Base-by-base conservation (phyloP, 1,140 invertebrate species). In the Limonius californicus region DNA sequence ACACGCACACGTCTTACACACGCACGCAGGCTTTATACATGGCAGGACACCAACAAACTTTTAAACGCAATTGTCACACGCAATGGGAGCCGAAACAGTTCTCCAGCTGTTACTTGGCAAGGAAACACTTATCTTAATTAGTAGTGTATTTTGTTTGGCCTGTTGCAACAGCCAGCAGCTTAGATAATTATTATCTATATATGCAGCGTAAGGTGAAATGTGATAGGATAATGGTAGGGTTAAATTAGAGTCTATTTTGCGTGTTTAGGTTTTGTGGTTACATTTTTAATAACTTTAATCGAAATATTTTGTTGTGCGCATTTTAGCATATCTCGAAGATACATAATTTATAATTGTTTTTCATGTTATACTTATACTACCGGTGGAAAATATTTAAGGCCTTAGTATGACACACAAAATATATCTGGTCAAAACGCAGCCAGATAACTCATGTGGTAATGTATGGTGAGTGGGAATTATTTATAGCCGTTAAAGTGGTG, bases 401-500 rank as follows among this genome's bases (percentile, higher is more conserved):
- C n/a, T n/a, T n/a, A n/a, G n/a, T n/a, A n/a, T n/a, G n/a, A n/a
- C n/a, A n/a, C n/a, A n/a, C n/a, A n/a, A 7, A 54, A 54, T 21
- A 54, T 54, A 54, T 27, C 16, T 21, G 16, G 4, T 8, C 21
- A 54, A 58, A 42, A 58, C 18, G 15, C 9, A 23, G 30, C 43
- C 3, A 27, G 23, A 57, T 57, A 57, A 57, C 30, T 57, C 30
- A 57, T 57, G 20, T 35, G 14, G 18, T 59, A 23, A 20, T 59
- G 27, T 45, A 59, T 59, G 45, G 18, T 19, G 42, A 59, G 18
- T 50, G 20, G 21, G 42, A 59, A 59, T 59, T 59, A 59, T 59
- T 59, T 59, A 59, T 59, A 27, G 57, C 39, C 21, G 35, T 50
- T 50, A 59, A 59, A 59, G 57, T 59, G 42, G 35, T 50, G 23